Evolutionary conservation across 2,888 invertebrate species (phyloP).

Genomic region (Lochmaea crataegi): DNA sequence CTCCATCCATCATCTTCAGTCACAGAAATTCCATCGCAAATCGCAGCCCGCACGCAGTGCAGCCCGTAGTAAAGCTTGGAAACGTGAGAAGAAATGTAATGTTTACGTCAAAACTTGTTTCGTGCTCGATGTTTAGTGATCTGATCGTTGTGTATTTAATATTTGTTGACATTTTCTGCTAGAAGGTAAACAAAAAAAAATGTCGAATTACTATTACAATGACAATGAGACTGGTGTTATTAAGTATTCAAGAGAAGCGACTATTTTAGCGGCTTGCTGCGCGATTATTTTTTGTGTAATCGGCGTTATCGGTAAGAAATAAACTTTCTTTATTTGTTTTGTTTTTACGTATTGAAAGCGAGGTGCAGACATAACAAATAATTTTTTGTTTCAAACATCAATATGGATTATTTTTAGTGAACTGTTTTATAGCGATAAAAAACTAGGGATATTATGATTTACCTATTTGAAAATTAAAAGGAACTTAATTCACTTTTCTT

Average conservation of each 20-base stretch:
- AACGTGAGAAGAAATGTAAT: slow-evolving; percentile 26
- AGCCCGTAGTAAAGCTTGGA: slow-evolving; percentile 28
- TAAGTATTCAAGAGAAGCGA: slow-evolving; percentile 77
- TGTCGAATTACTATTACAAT: slow-evolving; percentile 30
- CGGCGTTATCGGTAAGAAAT: slow-evolving; percentile 79
- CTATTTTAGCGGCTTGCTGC: slow-evolving; percentile 81
- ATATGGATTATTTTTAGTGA: neutral
- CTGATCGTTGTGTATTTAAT: slow-evolving; percentile 23
- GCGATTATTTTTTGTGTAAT: slow-evolving; percentile 83
- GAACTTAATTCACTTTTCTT: no score
- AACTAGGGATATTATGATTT: no score
- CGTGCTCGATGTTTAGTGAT: slow-evolving; percentile 21
- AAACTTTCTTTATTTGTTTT: slow-evolving; percentile 32
- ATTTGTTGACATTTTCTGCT: slow-evolving; percentile 7
- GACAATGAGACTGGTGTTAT: slow-evolving; percentile 40
- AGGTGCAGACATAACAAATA: neutral
- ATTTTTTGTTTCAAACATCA: neutral
- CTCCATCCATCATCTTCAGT: slow-evolving; percentile 24
- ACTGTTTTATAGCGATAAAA: neutral
- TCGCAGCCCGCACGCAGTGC: neutral
- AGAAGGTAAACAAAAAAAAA: slow-evolving; percentile 21
- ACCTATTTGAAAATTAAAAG: no score
- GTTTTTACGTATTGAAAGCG: slow-evolving; percentile 22
- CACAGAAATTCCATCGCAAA: slow-evolving; percentile 28
- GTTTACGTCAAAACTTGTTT: slow-evolving; percentile 23